Evolutionary conservation across 2,797 vertebrate genomes (phyloP).

Genomic region (Selene dorsalis): DNA sequence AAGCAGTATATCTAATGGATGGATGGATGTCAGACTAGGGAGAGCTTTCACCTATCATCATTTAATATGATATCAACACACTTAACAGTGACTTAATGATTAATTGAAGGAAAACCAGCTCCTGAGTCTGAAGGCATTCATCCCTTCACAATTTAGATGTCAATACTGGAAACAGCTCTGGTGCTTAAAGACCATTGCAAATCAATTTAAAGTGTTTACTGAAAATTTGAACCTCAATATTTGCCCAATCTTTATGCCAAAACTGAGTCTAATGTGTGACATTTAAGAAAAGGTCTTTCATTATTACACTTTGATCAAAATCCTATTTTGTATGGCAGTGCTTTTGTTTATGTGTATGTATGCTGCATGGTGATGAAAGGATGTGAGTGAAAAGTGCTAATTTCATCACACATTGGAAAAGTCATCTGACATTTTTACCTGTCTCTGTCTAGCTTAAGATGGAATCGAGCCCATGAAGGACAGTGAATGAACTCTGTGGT

Average conservation of each 20-base stretch:
- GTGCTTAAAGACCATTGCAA: slow-evolving; percentile 61
- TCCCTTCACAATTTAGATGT: slow-evolving; percentile 50
- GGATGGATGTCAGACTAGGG: not conserved
- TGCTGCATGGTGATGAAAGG: not conserved
- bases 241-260: slow-evolving; percentile 35
- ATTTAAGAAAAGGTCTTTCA: slow-evolving; percentile 74
- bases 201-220: slow-evolving; percentile 63
- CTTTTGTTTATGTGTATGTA: slow-evolving; percentile 13
- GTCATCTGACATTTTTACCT: slow-evolving; percentile 22
- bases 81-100: not conserved
- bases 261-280: slow-evolving; percentile 67
- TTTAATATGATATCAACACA: not conserved
- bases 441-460: not conserved
- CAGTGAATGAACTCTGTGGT: slow-evolving; percentile 6
- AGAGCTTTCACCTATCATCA: not conserved
- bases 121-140: slow-evolving; percentile 28
- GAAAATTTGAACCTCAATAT: slow-evolving; percentile 43
- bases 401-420: slow-evolving; percentile 1
- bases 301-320: slow-evolving; percentile 55
- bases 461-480: slow-evolving; percentile 10
- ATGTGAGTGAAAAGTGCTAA: slow-evolving; percentile 19
- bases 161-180: slow-evolving; percentile 41
- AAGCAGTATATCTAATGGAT: too few species aligned
- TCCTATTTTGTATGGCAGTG: slow-evolving; percentile 30
- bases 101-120: slow-evolving; percentile 16